These are phyloP conservation scores for Aporophyla nigra DNA, from an alignment of 2,888 invertebrate genomes.

Conservation along the genomic window DNA sequence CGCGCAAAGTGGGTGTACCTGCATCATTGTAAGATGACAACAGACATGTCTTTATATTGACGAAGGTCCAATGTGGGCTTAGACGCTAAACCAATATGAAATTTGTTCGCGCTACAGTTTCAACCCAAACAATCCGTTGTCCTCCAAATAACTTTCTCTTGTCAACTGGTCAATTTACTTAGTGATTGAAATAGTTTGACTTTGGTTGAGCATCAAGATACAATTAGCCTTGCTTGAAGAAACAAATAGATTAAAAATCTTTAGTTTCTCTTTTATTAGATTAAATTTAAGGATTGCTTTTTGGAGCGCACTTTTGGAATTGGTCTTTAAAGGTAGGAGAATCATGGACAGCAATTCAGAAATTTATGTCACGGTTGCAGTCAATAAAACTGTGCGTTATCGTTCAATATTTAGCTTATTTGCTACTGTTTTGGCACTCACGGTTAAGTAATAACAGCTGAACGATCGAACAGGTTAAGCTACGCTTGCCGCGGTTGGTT, in stretches of 20 bases:
- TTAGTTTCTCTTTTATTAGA: constrained; percentile 27
- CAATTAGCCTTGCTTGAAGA: constrained; percentile 50
- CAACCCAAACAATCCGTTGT: constrained; percentile 54
- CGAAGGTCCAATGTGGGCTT: constrained; percentile 60
- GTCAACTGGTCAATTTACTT: constrained; percentile 51
- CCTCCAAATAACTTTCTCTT: constrained; percentile 67
- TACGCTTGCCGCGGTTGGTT: too few relatives aligned
- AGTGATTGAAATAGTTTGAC: constrained; percentile 54
- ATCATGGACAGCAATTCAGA: background rate
- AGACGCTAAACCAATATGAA: constrained; percentile 53
- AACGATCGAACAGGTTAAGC: too few relatives aligned
- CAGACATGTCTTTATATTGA: constrained; percentile 57
- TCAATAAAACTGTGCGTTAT: constrained; percentile 23
- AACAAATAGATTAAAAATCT: constrained; percentile 30
- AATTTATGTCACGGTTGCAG: constrained; percentile 34
- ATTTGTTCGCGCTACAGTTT: constrained; percentile 43
- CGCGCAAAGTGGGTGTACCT: constrained; percentile 48
- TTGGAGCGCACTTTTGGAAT: background rate
- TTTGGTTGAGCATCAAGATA: constrained; percentile 42
- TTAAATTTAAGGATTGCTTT: constrained; percentile 11
- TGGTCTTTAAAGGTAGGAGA: background rate
- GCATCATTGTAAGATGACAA: constrained; percentile 62
- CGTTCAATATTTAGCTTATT: constrained; percentile 13
- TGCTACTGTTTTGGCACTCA: background rate
- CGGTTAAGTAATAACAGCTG: too few relatives aligned